Percentiles rank a stretch among this genome's conserved stretches.
These are phyloP conservation scores for Spodoptera picta DNA, from an alignment of 2,888 invertebrate species.

Conservation along the genomic window DNA sequence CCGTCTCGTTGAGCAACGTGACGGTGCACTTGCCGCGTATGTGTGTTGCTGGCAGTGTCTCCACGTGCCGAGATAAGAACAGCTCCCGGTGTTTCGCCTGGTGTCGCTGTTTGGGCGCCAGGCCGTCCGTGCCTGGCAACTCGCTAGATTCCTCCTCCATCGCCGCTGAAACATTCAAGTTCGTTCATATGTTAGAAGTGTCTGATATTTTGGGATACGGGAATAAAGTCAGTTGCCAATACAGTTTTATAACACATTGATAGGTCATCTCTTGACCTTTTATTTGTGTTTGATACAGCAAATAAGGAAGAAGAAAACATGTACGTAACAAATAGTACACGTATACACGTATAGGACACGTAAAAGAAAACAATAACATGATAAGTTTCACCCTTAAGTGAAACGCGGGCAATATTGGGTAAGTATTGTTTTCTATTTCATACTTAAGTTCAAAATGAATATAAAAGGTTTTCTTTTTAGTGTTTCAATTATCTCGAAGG, in stretches of 20 bases:
- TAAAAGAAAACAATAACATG: background rate
- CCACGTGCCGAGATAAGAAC: conserved; percentile 98
- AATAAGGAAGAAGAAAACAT: conserved; percentile 16
- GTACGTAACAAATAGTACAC: no score
- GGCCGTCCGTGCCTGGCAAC: conserved; percentile 89
- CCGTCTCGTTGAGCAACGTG: conserved; percentile 99
- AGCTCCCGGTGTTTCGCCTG: conserved; percentile 99
- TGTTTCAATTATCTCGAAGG: conserved; percentile 17
- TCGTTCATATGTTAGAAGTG: conserved; percentile 18
- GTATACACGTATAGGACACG: no score
- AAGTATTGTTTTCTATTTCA: no score
- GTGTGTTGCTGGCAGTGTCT: conserved; percentile 99
- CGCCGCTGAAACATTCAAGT: conserved; percentile 86
- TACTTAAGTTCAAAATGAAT: conserved; percentile 3
- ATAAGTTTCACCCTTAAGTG: background rate
- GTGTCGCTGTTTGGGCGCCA: conserved; percentile 96
- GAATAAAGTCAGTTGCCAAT: conserved; percentile 32
- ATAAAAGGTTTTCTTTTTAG: conserved; percentile 10
- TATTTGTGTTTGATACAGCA: conserved; percentile 2
- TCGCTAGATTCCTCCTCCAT: conserved; percentile 91
- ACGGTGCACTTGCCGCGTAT: conserved; percentile 99
- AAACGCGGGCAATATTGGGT: no score
- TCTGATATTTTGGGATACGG: conserved; percentile 18
- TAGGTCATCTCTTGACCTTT: conserved; percentile 44
- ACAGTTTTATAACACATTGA: conserved; percentile 26